Percentiles rank a stretch among this genome's conserved stretches.
These are phyloP conservation scores for Chaitophorus viminalis DNA, from an alignment of 2,888 invertebrate species.

Conservation along the genomic window DNA sequence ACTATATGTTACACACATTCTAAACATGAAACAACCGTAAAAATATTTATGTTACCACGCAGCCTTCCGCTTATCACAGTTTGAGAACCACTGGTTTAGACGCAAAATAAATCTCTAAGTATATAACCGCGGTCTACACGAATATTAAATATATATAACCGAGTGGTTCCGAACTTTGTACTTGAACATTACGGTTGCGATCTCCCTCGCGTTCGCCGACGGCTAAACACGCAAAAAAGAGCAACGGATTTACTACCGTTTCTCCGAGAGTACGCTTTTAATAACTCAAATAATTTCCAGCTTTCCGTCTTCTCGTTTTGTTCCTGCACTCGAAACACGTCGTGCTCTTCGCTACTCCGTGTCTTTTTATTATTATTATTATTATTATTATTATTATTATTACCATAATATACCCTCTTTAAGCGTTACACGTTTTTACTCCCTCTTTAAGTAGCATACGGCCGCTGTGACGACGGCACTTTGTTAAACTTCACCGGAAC, in stretches of 20 bases:
- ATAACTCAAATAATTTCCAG: constrained; percentile 32
- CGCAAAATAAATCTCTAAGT: background rate
- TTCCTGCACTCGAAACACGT: background rate
- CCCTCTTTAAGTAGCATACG: background rate
- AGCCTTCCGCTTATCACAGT: too few species aligned
- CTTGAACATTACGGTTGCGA: background rate
- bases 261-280: constrained; percentile 13
- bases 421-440: constrained; percentile 11
- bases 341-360: background rate
- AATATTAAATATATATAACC: background rate
- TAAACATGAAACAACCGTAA: too few species aligned
- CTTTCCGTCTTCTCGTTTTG: constrained; percentile 10
- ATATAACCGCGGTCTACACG: background rate
- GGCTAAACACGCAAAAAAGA: background rate
- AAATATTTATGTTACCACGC: too few species aligned
- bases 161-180: background rate
- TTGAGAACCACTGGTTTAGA: background rate
- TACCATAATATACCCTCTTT: background rate
- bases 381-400: background rate
- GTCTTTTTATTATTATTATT: background rate
- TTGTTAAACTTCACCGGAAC: constrained; percentile 31
- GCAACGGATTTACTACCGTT: constrained; percentile 34
- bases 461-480: background rate
- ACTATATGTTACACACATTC: too few species aligned
- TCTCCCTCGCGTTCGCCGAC: background rate